These are phyloP conservation scores for Zeugodacus cucurbitae DNA, from an alignment of 1,140 invertebrate genomes.

Conservation along the genomic window DNA sequence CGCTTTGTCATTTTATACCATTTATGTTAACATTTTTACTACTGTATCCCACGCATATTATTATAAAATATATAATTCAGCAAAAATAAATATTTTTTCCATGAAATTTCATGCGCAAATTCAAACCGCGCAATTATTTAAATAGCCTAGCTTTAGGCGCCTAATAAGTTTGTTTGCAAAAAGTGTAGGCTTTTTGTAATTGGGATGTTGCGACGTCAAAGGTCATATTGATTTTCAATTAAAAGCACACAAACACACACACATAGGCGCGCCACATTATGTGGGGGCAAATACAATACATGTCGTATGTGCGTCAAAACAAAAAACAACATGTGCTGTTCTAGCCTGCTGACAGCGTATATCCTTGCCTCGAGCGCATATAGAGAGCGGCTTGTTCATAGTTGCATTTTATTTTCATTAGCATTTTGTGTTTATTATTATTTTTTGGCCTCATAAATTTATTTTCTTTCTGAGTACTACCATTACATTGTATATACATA, in stretches of 20 bases:
- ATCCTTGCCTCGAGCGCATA: not conserved
- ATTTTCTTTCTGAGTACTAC: no score
- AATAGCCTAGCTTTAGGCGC: not conserved
- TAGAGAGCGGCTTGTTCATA: not conserved
- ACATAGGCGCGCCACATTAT: not conserved
- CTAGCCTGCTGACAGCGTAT: not conserved
- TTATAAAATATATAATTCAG: no score
- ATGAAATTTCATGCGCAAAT: not conserved
- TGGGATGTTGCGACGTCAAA: not conserved
- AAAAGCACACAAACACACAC: not conserved
- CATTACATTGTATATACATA: no score
- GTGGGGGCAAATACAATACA: not conserved
- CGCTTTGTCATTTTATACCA: not conserved
- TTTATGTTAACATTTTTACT: not conserved
- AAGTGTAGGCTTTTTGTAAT: not conserved
- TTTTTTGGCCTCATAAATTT: not conserved
- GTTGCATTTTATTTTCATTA: not conserved
- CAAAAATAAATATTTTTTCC: no score
- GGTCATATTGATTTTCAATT: conserved; percentile 32
- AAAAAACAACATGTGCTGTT: not conserved
- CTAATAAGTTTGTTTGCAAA: not conserved
- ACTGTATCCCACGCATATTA: no score
- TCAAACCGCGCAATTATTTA: not conserved
- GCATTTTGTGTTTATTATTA: not conserved
- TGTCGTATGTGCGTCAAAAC: not conserved